Evolutionary conservation across 2,888 invertebrate genomes (phyloP), one percentile per base, ranked within the genome.

Genomic region (Leucophenga montana): DNA sequence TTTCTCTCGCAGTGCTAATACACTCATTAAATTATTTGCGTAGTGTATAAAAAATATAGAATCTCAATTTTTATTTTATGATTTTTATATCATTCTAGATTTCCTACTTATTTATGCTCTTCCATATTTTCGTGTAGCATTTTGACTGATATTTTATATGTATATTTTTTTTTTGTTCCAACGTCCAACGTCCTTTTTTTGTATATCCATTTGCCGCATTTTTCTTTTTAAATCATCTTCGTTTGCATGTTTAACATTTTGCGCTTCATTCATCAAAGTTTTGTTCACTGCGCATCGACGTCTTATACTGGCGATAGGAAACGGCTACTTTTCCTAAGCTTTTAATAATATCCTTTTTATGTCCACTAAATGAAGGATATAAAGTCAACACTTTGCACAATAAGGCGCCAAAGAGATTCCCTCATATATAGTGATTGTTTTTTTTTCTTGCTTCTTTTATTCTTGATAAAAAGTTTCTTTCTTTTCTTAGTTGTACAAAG

Each of bases 301-400:
- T 11, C 8, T 22, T 18, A 14, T 8, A 9, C 61, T 61, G 16
- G 16, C 1, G 11, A 39, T 18, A 78, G 83, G 80, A 83, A 84
- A 76, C 78, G 80, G 83, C 82, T 81, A 80, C 79, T 83, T 81
- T 81, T 82, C 27, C 84, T 83, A 83, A 84, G 83, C 83, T 84
- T 84, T 84, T 84, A 82, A 84, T 84, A 85, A 84, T 84, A 85
- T 83, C 82, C 82, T 80, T 84, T 85, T 85, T 83, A 83, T 83
- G 80, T 81, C 76, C 81, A 82, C 81, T 84, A 84, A 84, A 84
- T 83, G 84, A 82, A 81, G 84, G 83, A 84, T 84, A 84, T 82
- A 84, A 85, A 84, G 85, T 85, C 85, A 84, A 84, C 84, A 84
- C 84, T 84, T 82, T 78, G 79, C 76, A 82, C 84, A 84, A 82